Percentiles rank a stretch among this genome's conserved stretches.
phyloP scores from a whole-genome alignment of 2,113 vertebrate species.

The Cygnus buccinator region DNA sequence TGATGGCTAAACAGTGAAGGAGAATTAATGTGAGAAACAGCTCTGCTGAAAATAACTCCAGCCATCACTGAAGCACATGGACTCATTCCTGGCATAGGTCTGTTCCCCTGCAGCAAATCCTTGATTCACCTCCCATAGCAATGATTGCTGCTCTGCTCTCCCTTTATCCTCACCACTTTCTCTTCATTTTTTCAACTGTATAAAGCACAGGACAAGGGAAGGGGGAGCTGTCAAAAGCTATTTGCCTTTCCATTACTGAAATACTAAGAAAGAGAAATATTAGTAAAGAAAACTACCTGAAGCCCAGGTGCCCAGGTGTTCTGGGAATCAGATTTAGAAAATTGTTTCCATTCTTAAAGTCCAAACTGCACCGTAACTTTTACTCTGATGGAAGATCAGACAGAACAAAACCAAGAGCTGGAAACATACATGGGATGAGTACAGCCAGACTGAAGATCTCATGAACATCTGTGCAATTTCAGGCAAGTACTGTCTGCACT shows the following conservation, averaged over 20 bases:
- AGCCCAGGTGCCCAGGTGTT: background rate
- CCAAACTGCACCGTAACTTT: background rate
- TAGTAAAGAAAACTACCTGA: background rate
- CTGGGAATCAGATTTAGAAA: background rate
- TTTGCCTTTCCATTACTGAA: background rate
- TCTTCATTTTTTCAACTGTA: background rate
- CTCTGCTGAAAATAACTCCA: constrained; percentile 62
- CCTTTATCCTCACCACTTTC: constrained; percentile 7
- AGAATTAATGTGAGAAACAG: constrained; percentile 56
- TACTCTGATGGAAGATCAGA: background rate
- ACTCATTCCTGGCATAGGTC: background rate
- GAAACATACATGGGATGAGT: background rate
- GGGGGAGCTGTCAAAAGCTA: background rate
- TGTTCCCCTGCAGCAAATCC: background rate
- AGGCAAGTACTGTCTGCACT: background rate
- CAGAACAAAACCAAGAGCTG: background rate
- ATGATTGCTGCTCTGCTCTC: background rate
- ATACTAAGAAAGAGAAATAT: background rate
- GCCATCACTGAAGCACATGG: constrained; percentile 47
- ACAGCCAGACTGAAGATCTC: background rate
- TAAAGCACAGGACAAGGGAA: constrained; percentile 13
- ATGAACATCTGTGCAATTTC: background rate
- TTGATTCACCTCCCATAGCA: background rate
- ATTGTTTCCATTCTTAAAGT: background rate
- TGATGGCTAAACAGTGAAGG: constrained; percentile 34